Conservation (phyloP, 2,797 vertebrate species). For the Trachops cirrhosus region DNA sequence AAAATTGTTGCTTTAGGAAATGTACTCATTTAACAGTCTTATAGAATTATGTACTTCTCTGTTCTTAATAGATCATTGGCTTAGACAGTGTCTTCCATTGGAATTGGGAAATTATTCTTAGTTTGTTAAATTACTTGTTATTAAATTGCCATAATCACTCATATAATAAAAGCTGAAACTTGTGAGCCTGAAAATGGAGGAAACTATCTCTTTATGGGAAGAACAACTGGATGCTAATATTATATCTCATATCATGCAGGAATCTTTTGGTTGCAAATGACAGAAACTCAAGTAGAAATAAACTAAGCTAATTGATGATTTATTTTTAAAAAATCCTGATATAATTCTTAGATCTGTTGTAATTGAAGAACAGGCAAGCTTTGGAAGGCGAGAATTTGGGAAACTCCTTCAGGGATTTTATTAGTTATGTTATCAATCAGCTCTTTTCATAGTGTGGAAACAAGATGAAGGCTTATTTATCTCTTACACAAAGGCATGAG, state of each 20-base stretch:
- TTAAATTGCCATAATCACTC: neutral
- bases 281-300: neutral
- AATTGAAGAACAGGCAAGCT: neutral
- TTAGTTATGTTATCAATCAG: neutral
- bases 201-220: neutral
- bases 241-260: neutral
- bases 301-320: neutral
- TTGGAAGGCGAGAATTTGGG: neutral
- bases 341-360: neutral
- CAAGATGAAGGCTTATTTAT: neutral
- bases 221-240: neutral
- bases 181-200: neutral
- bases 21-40: neutral
- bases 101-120: neutral
- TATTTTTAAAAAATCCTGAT: neutral
- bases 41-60: slow-evolving; percentile 1
- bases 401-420: neutral
- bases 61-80: neutral
- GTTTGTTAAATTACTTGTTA: slow-evolving; percentile 3
- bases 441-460: neutral
- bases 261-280: neutral
- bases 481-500: neutral
- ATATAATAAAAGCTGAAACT: neutral
- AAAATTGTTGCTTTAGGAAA: slow-evolving; percentile 35
- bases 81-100: neutral